Base-by-base conservation (phyloP, 2,797 vertebrate genomes). In the Neosilurus mollespiculum region DNA sequence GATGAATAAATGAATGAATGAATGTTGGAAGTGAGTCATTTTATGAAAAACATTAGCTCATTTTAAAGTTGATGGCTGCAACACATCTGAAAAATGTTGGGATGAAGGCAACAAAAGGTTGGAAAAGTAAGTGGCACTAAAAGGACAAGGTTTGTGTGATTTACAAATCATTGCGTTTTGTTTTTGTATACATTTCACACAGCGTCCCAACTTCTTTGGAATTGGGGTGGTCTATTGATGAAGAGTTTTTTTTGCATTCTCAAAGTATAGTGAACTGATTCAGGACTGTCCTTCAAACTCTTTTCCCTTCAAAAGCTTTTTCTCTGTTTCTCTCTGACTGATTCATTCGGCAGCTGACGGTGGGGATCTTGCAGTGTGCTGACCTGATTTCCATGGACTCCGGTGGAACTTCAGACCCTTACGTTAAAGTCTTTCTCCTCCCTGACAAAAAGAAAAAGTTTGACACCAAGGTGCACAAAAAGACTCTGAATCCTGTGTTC, bases 371-470 rank as follows among this genome's bases (percentile, higher is more conserved):
- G 83, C 98, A 99, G 93, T 97, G 97, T 0, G 98, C 98, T 0
- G 98, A 99, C 64, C 95, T 99, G 85, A 96, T 98, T n/a, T 98
- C 98, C 54, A 92, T 99, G 95, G 98, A 99, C 90, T 97, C 97
- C 66, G 97, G 98, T 0, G 98, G 98, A 85, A 98, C 98, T 2
- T 99, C 98, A 0, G 98, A 99, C 85, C 98, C 98, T 0, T 99
- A 99, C 0, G 98, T 99, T 70, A 96, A 95, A 92, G 95, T 99
- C 83, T 95, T 94, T 87, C 92, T 99, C 43, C 94, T 97, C 0
- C 98, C 98, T 9, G 98, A 99, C 89, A 99, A 99, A 93, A 99
- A 99, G 93, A 99, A 99, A 86, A 99, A 99, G 87, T 97, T 83
- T 0, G 98, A 99, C 91, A 99, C 98, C 90, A 99, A 99, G 93